Conservation (phyloP, 2,888 invertebrate genomes). For the Anaspis maculata region DNA sequence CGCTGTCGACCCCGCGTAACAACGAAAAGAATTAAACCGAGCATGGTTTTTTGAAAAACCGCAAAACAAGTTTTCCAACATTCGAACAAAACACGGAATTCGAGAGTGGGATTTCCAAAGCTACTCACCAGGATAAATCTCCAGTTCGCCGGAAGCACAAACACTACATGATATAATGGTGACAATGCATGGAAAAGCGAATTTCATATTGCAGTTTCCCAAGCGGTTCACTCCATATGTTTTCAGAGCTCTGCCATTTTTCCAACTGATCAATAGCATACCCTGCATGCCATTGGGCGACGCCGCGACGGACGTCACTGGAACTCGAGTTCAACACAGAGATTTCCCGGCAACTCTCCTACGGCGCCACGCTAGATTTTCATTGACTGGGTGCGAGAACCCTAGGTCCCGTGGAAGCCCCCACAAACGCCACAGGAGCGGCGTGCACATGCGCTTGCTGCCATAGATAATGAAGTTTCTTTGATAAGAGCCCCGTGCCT, state of each 20-base stretch:
- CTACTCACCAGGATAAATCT: conserved; percentile 38
- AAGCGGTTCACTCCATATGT: conserved; percentile 38
- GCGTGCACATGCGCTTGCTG: conserved; percentile 25
- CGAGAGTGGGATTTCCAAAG: too few relatives aligned
- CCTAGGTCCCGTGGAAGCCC: too few relatives aligned
- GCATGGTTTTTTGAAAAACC: too few relatives aligned
- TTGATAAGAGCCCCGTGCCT: too few relatives aligned
- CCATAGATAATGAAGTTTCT: too few relatives aligned
- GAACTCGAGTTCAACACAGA: conserved; percentile 7
- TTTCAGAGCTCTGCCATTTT: conserved; percentile 38
- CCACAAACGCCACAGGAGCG: conserved; percentile 3
- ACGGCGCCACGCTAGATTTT: too few relatives aligned
- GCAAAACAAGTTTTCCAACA: too few relatives aligned
- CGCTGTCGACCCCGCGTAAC: too few relatives aligned
- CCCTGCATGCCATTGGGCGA: conserved; percentile 34
- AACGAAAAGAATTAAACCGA: too few relatives aligned
- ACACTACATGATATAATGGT: conserved; percentile 32
- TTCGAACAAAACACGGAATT: too few relatives aligned
- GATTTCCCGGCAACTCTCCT: conserved; percentile 14
- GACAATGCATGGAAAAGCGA: conserved; percentile 32
- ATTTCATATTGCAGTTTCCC: conserved; percentile 34
- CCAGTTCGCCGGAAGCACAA: conserved; percentile 32
- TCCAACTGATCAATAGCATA: conserved; percentile 35
- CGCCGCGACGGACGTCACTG: conserved; percentile 27
- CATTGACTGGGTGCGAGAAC: conserved; percentile 25